Base-by-base conservation (phyloP, 2,797 vertebrate species). In the Allobates femoralis region DNA sequence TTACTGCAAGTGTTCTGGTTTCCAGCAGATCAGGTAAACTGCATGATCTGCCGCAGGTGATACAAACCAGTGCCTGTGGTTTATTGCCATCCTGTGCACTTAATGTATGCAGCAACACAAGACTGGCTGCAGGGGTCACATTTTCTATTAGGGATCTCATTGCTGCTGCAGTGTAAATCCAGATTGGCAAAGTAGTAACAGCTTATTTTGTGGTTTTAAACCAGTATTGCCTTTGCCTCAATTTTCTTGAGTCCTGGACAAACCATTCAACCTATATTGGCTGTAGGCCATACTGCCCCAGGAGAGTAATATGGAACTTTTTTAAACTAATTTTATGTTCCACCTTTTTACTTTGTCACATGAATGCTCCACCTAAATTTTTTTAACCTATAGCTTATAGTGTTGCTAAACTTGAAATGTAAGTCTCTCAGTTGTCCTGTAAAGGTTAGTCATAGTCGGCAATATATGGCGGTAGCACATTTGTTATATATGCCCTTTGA, bases 401-500 rank as follows among this genome's bases (percentile, higher is more conserved):
- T 73, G 30, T 56, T 79, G 64, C 79, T 26, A 32, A 41, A 67
- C 79, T 41, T 81, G 46, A 81, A 81, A 81, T 10, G 16, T 41
- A 30, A 28, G 64, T 3, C 60, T 79, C 19, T 10, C 21, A 18
- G 12, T 66, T 30, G 60, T 56, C 41, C 46, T 28, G 55, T 10
- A 58, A 46, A 79, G 56, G 23, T 60, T 23, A 60, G 15, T 62
- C 16, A 53, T 53, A 53, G 51, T 53, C 51, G 16, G 51, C 15
- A 12, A 15, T 53, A 53, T 53, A 12, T 26, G 5, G n/a, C 3
- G 26, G 1, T 62, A n/a, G 5, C n/a, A 62, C 60, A 62, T 62
- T 11, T 12, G 0, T 62, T 62, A n/a, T n/a, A 14, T 11, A 14
- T 62, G 28, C 8, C 23, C 19, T 6, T 6, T 19, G n/a, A n/a